A percentile compares a stretch with the other conserved stretches of the same genome.
Evolutionary conservation across 2,113 vertebrate genomes (phyloP).

Genomic region (Cardinalis cardinalis): DNA sequence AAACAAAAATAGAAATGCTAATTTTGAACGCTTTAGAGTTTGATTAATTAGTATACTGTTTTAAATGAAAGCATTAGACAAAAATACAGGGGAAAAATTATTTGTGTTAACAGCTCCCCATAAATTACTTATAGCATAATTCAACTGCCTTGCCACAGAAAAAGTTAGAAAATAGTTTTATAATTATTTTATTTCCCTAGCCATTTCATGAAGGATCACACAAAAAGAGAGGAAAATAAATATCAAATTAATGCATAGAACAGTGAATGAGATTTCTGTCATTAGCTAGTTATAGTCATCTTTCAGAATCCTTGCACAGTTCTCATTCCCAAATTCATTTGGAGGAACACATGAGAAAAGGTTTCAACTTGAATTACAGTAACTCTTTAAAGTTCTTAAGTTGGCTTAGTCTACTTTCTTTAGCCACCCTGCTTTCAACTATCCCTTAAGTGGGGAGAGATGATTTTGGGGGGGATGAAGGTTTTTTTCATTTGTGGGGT

Average conservation of each 20-base stretch:
- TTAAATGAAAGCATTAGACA: background rate
- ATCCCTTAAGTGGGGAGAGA: background rate
- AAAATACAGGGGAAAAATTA: background rate
- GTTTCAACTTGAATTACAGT: background rate
- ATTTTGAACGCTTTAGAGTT: background rate
- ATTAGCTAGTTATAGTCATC: background rate
- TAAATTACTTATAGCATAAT: background rate
- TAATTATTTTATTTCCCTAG: background rate
- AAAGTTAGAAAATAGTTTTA: background rate
- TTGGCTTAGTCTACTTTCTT: background rate
- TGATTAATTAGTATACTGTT: background rate
- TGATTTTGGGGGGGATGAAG: rapidly evolving
- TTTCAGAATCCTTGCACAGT: background rate
- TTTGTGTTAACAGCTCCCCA: background rate
- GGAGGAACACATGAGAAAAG: background rate
- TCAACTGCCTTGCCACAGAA: background rate
- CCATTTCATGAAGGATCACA: background rate
- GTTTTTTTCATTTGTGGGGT: background rate
- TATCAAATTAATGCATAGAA: background rate
- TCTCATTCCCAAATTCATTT: background rate
- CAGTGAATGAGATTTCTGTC: background rate
- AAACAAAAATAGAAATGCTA: background rate
- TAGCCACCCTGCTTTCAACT: background rate
- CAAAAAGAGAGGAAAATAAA: background rate
- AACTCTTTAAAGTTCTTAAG: background rate